Evolutionary conservation across 1,140 invertebrate genomes (phyloP), one percentile per base, ranked within the genome.

Genomic region (Drosophila dunni): DNA sequence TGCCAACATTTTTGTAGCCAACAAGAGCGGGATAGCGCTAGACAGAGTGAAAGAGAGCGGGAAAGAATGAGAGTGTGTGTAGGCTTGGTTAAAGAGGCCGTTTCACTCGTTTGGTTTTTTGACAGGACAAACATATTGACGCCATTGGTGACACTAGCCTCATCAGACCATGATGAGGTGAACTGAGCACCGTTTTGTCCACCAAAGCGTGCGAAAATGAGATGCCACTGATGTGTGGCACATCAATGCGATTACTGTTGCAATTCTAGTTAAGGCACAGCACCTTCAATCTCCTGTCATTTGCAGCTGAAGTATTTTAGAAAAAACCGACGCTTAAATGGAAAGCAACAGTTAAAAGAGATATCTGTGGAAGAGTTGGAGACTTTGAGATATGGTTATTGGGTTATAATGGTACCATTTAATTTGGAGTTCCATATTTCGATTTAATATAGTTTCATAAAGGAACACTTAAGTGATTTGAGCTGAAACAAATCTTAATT

Each of bases 121-220:
- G 58, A 70, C 69, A 69, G 51, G 45, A 60, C 68, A 69, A 82
- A 63, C 79, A 82, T 69, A 78, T 79, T 72, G 82, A 48, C 67
- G 46, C 63, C 60, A 46, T 40, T 48, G 68, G 56, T 63, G 54
- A 33, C 42, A 69, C 53, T 24, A 57, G 33, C 24, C 36, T 56
- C 54, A 45, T 33, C 20, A 17, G 36, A 38, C 63, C 34, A 46
- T 66, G 74, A 38, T 73, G 62, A 54, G 71, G 40, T 69, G 36
- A 34, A 38, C 48, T 10, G 38, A 11, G 40, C 38, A 13, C 56
- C 17, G 33, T 15, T 29, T 57, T 7, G 48, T n/a, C 38, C 56
- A 45, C 33, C 15, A 46, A 38, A 64, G 61, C 65, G 83, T 79
- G 83, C 73, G 72, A 86, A 88, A 88, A 86, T 83, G 76, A 79